These are phyloP conservation scores for Calyptomena viridis DNA, from an alignment of 2,113 vertebrate genomes.

Conservation along the genomic window DNA sequence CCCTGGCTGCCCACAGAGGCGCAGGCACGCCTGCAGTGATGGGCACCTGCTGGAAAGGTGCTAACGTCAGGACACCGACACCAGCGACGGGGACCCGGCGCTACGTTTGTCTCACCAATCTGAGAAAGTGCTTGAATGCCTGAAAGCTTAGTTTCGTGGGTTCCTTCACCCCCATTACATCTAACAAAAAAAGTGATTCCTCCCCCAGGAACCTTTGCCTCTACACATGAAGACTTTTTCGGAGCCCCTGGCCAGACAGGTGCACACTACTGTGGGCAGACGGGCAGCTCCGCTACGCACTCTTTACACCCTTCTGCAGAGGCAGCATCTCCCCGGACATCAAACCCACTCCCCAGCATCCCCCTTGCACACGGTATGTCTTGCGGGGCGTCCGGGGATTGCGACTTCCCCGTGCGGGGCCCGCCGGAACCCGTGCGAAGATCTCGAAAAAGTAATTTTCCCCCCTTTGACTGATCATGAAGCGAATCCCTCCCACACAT, in stretches of 20 bases:
- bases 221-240: background rate
- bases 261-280: rapidly evolving
- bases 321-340: background rate
- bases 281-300: rapidly evolving
- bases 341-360: background rate
- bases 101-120: background rate
- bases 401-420: rapidly evolving
- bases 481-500: rapidly evolving
- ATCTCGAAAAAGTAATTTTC: background rate
- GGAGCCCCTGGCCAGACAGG: background rate
- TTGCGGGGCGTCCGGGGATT: rapidly evolving
- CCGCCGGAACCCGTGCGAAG: rapidly evolving
- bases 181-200: background rate
- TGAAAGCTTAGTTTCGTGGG: background rate
- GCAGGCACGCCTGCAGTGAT: background rate
- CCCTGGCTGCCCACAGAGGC: background rate
- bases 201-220: background rate
- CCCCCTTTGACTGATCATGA: too few relatives aligned
- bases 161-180: rapidly evolving
- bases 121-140: background rate
- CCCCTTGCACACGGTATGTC: background rate
- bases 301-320: background rate
- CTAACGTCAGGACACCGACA: rapidly evolving
- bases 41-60: background rate
- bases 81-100: rapidly evolving